Conservation (phyloP, 2,888 invertebrate species). For the Lymantria monacha region DNA sequence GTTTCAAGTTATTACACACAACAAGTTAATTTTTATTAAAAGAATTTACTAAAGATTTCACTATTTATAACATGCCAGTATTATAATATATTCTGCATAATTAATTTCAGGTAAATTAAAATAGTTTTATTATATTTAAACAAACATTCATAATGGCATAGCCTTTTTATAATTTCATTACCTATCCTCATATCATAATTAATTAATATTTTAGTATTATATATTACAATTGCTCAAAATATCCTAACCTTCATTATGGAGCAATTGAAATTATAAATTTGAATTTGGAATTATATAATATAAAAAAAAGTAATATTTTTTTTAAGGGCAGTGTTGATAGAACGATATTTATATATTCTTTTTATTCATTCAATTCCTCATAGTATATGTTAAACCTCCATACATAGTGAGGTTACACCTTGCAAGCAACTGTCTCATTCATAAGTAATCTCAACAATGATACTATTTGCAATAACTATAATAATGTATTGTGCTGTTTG, state of each 20-base stretch:
- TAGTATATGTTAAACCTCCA: conserved; percentile 46
- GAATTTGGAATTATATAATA: too few species aligned
- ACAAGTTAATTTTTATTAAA: conserved; percentile 29
- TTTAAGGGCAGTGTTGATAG: conserved; percentile 56
- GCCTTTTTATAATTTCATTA: too few species aligned
- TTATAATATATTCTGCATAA: conserved; percentile 18
- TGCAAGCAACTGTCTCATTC: conserved; percentile 29
- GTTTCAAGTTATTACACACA: conserved; percentile 39
- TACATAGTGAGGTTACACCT: conserved; percentile 21
- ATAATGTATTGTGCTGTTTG: conserved; percentile 62
- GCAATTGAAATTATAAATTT: conserved; percentile 50
- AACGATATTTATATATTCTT: conserved; percentile 37
- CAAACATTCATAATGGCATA: too few species aligned
- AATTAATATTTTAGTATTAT: too few species aligned
- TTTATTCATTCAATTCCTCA: conserved; percentile 55
- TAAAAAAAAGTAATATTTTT: conserved; percentile 19
- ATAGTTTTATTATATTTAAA: too few species aligned
- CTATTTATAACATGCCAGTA: conserved; percentile 45
- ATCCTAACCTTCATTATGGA: conserved; percentile 61
- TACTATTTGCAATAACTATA: conserved; percentile 45
- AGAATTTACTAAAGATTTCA: conserved; percentile 54
- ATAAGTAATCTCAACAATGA: conserved; percentile 38
- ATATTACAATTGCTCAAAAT: conserved; percentile 36
- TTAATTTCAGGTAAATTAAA: too few species aligned
- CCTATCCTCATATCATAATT: too few species aligned